These are phyloP conservation scores for Ischnura elegans DNA, from an alignment of 2,888 invertebrate species.

Conservation along the genomic window DNA sequence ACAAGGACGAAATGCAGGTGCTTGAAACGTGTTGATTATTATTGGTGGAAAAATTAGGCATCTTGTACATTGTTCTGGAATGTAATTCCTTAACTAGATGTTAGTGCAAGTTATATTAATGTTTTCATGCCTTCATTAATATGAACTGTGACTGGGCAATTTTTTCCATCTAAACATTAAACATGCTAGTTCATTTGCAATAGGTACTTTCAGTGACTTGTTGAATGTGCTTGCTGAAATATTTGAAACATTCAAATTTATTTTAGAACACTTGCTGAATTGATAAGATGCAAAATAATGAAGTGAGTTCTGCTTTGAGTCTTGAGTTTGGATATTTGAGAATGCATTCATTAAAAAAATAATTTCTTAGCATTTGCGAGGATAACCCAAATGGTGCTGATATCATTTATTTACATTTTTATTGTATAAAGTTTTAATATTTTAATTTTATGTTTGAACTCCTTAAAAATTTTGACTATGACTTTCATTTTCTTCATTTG, in stretches of 20 bases:
- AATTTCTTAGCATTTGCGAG: constrained; percentile 31
- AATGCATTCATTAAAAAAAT: constrained; percentile 8
- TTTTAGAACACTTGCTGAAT: constrained; percentile 14
- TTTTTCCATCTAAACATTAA: neutral
- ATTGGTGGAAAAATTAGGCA: neutral
- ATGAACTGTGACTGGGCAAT: neutral
- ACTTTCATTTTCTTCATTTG: neutral
- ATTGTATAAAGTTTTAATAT: constrained; percentile 14
- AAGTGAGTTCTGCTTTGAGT: constrained; percentile 16
- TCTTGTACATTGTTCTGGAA: neutral
- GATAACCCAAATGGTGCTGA: constrained; percentile 56
- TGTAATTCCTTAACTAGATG: neutral
- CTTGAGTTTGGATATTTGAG: no score
- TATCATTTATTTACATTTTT: constrained; percentile 41
- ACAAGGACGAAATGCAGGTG: neutral
- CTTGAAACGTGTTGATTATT: neutral
- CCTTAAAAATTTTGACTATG: neutral
- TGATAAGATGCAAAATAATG: constrained; percentile 24
- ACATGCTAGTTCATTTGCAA: neutral
- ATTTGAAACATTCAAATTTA: neutral
- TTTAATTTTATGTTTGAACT: constrained; percentile 10
- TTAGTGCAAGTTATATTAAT: neutral
- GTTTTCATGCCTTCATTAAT: neutral
- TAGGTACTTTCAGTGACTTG: neutral
- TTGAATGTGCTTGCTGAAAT: neutral